Base-by-base conservation (phyloP, 2,888 invertebrate genomes). In the Pristionchus fissidentatus region DNA sequence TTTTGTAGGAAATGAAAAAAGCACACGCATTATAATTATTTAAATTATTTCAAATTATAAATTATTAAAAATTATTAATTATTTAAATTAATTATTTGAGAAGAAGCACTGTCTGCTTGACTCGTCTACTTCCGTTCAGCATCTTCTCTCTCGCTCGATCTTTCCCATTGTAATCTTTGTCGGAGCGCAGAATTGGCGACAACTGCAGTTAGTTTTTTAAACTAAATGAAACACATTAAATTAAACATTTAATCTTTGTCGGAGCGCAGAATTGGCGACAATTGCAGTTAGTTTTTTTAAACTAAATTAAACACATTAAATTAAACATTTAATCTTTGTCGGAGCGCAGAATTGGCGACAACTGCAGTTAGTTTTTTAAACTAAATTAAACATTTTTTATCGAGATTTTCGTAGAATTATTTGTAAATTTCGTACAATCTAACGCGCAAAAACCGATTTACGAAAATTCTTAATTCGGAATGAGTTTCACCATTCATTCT, bases 61-160 rank as follows among this genome's bases (percentile, higher is more conserved):
- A n/a, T n/a, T n/a, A n/a, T n/a, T n/a, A n/a, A n/a, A n/a, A n/a
- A n/a, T n/a, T n/a, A n/a, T 57, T 3, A 3, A 29, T 19, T 70
- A n/a, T 43, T 10, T 22, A 52, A 4, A 32, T 35, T 7, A 62
- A n/a, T 49, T 32, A 8, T 52, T 41, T 29, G 62, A 81, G 80
- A 81, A 62, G 62, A 81, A 81, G 52, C 80, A 81, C 46, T 81
- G 80, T 19, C 46, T 81, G 0, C 62, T 81, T 22, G 80, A 81
- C 46, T 43, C 62, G 0, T 81, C 80, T 19, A 43, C 46, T 22
- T 60, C 60, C 43, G 52, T 81, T 3, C 80, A 49, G n/a, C 80
- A 81, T 38, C 80, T 81, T 8, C 32, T 81, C 43, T 1, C 80
- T 32, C 80, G 80, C 22, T 81, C 80, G n/a, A 29, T 81, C 41